These are phyloP conservation scores for Heliconius hewitsoni DNA, from an alignment of 1,140 invertebrate species.

Conservation along the genomic window DNA sequence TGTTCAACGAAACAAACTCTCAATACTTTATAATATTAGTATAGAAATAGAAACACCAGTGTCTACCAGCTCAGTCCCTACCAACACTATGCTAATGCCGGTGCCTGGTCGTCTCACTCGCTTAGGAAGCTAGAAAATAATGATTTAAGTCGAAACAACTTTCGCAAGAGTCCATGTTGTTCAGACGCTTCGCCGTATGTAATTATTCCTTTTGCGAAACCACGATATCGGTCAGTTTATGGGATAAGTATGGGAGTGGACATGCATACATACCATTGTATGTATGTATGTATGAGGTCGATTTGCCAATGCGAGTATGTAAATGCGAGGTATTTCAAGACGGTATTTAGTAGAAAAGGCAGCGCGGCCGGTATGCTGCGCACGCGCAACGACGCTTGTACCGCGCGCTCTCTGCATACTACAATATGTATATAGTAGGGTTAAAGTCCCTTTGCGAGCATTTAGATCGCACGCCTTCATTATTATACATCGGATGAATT, in stretches of 20 bases:
- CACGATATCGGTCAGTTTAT: neutral
- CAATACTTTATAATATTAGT: too few species aligned
- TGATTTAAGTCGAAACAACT: constrained; percentile 1
- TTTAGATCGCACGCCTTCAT: constrained; percentile 62
- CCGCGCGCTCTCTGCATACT: constrained; percentile 59
- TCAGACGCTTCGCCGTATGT: neutral
- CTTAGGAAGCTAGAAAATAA: neutral
- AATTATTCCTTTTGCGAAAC: neutral
- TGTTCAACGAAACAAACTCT: too few species aligned
- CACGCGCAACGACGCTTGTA: constrained; percentile 70
- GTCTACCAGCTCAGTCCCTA: neutral
- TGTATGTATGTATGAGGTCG: neutral
- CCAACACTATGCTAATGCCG: neutral
- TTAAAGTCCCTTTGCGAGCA: constrained; percentile 66
- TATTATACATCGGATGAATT: constrained; percentile 6
- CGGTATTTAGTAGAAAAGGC: constrained; percentile 40
- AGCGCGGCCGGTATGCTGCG: constrained; percentile 60
- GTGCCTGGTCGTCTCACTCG: neutral
- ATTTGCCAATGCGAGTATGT: constrained; percentile 7
- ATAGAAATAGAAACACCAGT: neutral
- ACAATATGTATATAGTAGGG: constrained; percentile 47
- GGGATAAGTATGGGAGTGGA: neutral
- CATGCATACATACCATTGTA: neutral
- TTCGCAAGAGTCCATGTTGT: neutral
- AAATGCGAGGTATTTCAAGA: constrained; percentile 12